Base-by-base conservation (phyloP, 2,888 invertebrate genomes). In the Ennomos quercinarius region DNA sequence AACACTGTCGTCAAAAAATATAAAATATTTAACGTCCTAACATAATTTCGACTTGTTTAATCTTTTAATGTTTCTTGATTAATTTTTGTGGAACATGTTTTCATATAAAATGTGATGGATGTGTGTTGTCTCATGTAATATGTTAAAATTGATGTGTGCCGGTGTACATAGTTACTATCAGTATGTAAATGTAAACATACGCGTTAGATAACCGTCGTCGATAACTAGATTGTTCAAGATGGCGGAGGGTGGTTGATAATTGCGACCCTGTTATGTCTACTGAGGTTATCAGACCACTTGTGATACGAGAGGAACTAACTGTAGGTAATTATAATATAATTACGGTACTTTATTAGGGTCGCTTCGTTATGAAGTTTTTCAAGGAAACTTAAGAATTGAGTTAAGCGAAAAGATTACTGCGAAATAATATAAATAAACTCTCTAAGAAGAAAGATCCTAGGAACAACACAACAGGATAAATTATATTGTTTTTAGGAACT, bases 171-270 rank as follows among this genome's bases (percentile, higher is more conserved):
- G 69, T 63, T 62, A 27, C 68, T 77, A 78, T 78, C 78, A 65
- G 74, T 74, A 70, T 75, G 76, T 73, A 76, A 81, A 80, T 76
- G 80, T 86, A 85, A 85, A 89, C 83, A 87, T 57, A 57, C 64
- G 36, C 67, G 68, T 66, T 68, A 75, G 82, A 80, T 84, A 85
- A 84, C 78, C 70, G 72, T 66, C 74, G 85, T 66, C 74, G 85
- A 87, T 86, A 85, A 72, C 78, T 74, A 72, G 77, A 78, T 81
- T 79, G 77, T 71, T 83, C 78, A 81, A 86, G 80, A 86, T 82
- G 83, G 84, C 75, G 78, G 63, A 58, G 66, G 58, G 62, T 69
- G 69, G 51, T 51, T 51, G n/a, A 43, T 70, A 76, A 58, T 69
- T 65, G 66, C 74, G 77, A 77, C 78, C 76, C 70, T 68, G 63